Base-by-base conservation (phyloP, 2,113 vertebrate species). In the Phrynocephalus versicolor region DNA sequence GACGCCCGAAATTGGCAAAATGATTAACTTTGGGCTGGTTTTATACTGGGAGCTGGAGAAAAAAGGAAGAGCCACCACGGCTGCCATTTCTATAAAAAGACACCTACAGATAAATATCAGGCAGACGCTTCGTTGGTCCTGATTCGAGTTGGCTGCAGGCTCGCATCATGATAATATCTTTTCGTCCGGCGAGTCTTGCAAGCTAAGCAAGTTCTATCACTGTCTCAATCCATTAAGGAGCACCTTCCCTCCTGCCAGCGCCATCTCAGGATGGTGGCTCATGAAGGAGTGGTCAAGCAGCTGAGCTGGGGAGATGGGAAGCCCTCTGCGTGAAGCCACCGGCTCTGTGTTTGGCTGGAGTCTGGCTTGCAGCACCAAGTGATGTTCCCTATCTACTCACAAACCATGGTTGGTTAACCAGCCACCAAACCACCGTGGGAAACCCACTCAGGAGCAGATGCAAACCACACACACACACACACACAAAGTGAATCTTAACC, bases 1-100 rank as follows among this genome's bases (percentile, higher is more conserved):
- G 88, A 55, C 8, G 88, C 89, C 85, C 67, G 87, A 90, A 94
- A 94, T 93, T 87, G 92, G 91, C 84, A 91, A 93, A 93, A 91
- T 91, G 92, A 92, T 94, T 93, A 91, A 92, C 89, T 91, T 81
- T 39, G 65, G 90, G 85, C 72, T 89, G 90, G 81, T 79, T 83
- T 67, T 74, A 78, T 83, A 78, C 65, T 23, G 55, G 57, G 18
- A 14, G 19, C 14, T 25, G n/a, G n/a, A 58, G 13, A 27, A 62
- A 39, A 27, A 27, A 70, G 45, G 27, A 73, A 64, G 67, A 87
- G 64, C 19, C 37, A 13, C 33, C 75, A 2, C 1, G 23, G 27
- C 60, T 83, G 62, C 69, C 70, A 45, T 82, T 82, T 87, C 84
- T 76, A 81, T 71, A 71, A 71, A 78, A 30, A 85, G 72, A 87